A percentile compares a stretch with the other conserved stretches of the same genome.
These are phyloP conservation scores for Vireo altiloquus DNA, from an alignment of 2,113 vertebrate genomes.

Conservation along the genomic window DNA sequence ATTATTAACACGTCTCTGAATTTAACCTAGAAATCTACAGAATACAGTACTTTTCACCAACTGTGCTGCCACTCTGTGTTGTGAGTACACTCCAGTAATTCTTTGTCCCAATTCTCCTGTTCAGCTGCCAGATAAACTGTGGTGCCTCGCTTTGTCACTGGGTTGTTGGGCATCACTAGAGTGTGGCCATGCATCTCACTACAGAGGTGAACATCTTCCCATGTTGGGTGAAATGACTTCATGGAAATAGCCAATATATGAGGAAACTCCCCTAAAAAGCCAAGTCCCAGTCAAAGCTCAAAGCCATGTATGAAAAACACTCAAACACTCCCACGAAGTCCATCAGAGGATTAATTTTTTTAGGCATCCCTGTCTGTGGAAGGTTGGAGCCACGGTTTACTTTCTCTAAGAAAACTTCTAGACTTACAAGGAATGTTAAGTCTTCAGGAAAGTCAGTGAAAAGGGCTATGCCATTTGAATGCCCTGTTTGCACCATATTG, in stretches of 20 bases:
- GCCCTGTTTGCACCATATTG: background rate
- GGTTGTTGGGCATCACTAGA: background rate
- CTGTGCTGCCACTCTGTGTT: background rate
- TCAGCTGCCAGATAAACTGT: background rate
- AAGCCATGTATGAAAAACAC: background rate
- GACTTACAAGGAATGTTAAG: background rate
- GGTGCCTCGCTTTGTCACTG: rapidly evolving
- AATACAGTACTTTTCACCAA: background rate
- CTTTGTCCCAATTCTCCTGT: background rate
- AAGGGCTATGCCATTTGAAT: background rate
- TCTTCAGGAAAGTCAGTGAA: background rate
- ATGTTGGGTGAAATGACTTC: background rate
- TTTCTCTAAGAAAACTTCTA: background rate
- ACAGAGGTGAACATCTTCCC: background rate
- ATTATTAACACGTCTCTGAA: background rate
- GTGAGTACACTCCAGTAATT: background rate
- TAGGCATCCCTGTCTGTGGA: background rate
- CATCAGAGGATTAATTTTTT: background rate
- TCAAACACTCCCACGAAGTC: background rate
- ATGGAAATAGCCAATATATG: background rate
- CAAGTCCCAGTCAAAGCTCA: background rate
- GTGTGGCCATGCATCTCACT: background rate
- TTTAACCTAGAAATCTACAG: background rate
- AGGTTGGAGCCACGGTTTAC: background rate
- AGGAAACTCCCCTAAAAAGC: background rate